phyloP scores from a whole-genome alignment of 2,797 vertebrate genomes.

The Sebastes miniatus region DNA sequence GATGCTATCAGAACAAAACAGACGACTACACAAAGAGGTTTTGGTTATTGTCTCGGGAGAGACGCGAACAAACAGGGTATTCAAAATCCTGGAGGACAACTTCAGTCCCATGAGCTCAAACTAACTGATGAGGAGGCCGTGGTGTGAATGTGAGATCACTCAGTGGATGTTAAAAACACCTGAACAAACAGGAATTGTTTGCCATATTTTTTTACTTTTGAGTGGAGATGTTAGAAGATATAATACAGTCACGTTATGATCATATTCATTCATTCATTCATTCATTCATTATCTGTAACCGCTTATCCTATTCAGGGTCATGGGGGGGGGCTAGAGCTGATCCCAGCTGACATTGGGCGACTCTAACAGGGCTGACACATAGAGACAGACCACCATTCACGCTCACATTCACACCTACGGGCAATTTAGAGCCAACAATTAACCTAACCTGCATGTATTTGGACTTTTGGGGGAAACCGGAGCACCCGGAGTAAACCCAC shows the following conservation, averaged over 20 bases:
- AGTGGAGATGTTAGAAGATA: background rate
- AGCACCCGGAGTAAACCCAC: no score
- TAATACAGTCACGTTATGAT: background rate
- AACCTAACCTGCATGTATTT: no score
- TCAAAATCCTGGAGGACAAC: conserved; percentile 30
- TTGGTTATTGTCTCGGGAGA: conserved; percentile 16
- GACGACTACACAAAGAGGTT: background rate
- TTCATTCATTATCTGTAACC: no score
- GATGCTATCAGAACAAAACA: conserved; percentile 14
- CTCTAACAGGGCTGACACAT: no score
- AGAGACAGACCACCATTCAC: no score
- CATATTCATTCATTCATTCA: no score
- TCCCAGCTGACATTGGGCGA: no score
- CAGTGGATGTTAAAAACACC: background rate
- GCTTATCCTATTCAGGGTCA: no score
- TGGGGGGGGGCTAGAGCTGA: no score
- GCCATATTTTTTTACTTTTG: background rate
- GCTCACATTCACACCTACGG: no score
- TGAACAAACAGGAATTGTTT: conserved; percentile 17
- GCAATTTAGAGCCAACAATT: no score
- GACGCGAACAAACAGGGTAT: background rate
- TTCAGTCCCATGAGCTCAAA: conserved; percentile 12
- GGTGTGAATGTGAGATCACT: background rate
- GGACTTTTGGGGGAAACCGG: no score
- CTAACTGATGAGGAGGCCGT: conserved; percentile 22